These are phyloP conservation scores for Papilio demoleus DNA, from an alignment of 2,888 invertebrate genomes.

Conservation along the genomic window DNA sequence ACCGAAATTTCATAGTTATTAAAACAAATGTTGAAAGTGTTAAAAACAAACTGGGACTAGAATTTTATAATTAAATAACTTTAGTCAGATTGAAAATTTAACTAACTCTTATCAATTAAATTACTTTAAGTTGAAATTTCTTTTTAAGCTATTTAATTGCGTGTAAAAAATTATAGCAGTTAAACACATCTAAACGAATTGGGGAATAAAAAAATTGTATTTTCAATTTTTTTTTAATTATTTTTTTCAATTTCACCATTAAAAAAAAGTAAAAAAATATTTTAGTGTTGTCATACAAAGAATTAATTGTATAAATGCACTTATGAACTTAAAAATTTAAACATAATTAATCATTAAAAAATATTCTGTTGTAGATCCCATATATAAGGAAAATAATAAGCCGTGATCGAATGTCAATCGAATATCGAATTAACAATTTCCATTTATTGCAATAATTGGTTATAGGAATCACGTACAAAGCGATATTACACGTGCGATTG, in stretches of 20 bases:
- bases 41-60: background rate
- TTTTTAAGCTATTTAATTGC: slow-evolving; percentile 19
- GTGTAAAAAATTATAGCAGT: slow-evolving; percentile 8
- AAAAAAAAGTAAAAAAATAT: too few relatives aligned
- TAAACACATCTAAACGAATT: too few relatives aligned
- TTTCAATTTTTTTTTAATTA: too few relatives aligned
- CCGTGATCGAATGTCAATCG: slow-evolving; percentile 1
- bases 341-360: background rate
- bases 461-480: slow-evolving; percentile 31
- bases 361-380: background rate
- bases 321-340: too few relatives aligned
- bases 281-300: too few relatives aligned
- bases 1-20: slow-evolving; percentile 18
- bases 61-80: background rate
- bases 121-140: background rate
- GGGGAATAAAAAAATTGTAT: background rate
- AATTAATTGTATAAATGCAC: too few relatives aligned
- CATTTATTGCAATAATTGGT: slow-evolving; percentile 36
- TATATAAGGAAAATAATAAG: slow-evolving; percentile 13
- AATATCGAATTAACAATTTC: slow-evolving; percentile 17
- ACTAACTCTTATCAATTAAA: background rate
- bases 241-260: too few relatives aligned
- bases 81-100: background rate
- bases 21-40: background rate
- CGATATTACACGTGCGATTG: slow-evolving; percentile 33